Base-by-base conservation (phyloP, 2,888 invertebrate species). In the Caradrina kadenii region DNA sequence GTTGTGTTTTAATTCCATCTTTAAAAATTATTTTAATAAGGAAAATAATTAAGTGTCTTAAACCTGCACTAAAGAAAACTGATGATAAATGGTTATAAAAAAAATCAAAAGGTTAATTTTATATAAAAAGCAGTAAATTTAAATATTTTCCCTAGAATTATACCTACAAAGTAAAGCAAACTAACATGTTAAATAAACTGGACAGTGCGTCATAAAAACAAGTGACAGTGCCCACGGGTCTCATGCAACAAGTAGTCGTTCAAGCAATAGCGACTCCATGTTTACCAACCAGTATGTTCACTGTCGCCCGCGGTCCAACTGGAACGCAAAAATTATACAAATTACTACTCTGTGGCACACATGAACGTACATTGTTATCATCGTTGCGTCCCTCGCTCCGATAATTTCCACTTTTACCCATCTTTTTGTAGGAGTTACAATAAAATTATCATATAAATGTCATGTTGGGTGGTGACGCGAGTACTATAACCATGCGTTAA, bases 371-470 rank as follows among this genome's bases (percentile, higher is more conserved):
- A 89, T 84, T 83, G 87, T 83, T 83, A 82, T 86, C 86, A 86
- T 89, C 80, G 84, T 54, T 83, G 73, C 76, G 86, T 83, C 85
- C 83, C 84, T 83, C 71, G 83, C 86, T 85, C 79, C 80, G 82
- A 89, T 91, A 89, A 91, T 93, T 88, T 89, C 88, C 86, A 93
- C 90, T 94, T 94, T 94, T 93, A 90, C 85, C 90, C 91, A 87
- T 91, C 90, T 94, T 95, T 94, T 93, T 85, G 89, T 90, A 84
- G 83, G 86, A 88, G 87, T 84, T 76, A 87, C 86, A 86, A 91
- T 95, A 90, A 92, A 91, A 95, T 95, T 95, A 88, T 84, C 95
- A 95, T 95, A 92, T 73, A 89, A 92, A 94, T 89, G 89, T 81
- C 75, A 76, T 72, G 45, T 45, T 45, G 79, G 81, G 69, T 54